phyloP scores from a whole-genome alignment of 2,797 vertebrate genomes.

The Urosaurus nigricauda region DNA sequence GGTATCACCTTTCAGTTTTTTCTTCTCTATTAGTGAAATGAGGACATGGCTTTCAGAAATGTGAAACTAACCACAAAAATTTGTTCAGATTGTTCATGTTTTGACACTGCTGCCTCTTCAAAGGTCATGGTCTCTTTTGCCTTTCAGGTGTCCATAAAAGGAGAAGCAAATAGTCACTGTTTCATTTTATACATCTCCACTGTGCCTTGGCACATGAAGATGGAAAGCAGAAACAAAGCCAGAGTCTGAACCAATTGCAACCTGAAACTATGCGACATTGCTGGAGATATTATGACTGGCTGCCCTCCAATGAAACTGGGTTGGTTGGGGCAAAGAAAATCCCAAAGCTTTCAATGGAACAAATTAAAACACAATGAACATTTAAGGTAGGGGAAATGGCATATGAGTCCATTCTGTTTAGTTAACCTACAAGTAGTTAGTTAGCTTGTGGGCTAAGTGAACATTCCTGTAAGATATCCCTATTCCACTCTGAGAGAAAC shows the following conservation, averaged over 20 bases:
- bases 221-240: slow-evolving; percentile 24
- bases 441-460: background rate
- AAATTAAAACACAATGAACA: background rate
- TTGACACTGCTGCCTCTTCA: background rate
- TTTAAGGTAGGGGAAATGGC: background rate
- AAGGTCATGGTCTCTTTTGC: background rate
- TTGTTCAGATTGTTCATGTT: background rate
- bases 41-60: background rate
- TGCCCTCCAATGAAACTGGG: background rate
- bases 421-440: background rate
- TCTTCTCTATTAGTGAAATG: background rate
- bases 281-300: background rate
- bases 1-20: no score
- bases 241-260: slow-evolving; percentile 8
- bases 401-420: background rate
- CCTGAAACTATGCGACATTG: background rate
- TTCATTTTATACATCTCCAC: background rate
- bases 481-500: background rate
- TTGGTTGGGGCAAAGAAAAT: background rate
- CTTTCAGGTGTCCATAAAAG: slow-evolving; percentile 10
- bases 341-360: background rate
- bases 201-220: slow-evolving; percentile 8
- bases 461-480: no score
- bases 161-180: background rate
- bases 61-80: background rate